Conservation (phyloP, 2,888 invertebrate genomes). For the Odontothrips loti region DNA sequence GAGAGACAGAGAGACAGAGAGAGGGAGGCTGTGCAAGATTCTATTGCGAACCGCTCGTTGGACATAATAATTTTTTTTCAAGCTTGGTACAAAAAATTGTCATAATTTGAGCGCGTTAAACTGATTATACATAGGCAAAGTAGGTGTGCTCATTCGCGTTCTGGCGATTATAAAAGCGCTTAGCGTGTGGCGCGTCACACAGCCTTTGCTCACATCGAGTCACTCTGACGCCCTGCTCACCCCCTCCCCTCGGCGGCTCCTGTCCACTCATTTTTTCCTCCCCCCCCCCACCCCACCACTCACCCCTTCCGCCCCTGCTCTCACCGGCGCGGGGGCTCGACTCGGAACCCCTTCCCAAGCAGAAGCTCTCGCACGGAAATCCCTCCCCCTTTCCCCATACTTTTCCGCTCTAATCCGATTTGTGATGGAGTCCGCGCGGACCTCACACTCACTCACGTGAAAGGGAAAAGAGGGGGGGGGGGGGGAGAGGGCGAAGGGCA, state of each 20-base stretch:
- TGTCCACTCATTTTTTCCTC: too few species aligned
- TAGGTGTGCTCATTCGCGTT: too few species aligned
- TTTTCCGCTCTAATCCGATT: conserved; percentile 22
- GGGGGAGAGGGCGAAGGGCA: neutral
- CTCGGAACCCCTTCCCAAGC: neutral
- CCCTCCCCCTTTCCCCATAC: neutral
- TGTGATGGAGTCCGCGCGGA: neutral
- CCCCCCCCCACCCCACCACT: neutral
- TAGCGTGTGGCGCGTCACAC: too few species aligned
- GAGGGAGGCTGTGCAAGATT: too few species aligned
- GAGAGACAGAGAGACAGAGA: too few species aligned
- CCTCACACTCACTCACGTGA: neutral
- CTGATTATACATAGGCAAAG: too few species aligned
- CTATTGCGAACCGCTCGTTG: too few species aligned
- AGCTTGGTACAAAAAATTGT: too few species aligned
- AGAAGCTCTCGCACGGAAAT: neutral
- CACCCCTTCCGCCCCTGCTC: neutral
- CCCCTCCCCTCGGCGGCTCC: neutral
- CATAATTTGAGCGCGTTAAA: too few species aligned
- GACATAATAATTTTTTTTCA: too few species aligned
- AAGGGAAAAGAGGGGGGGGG: neutral
- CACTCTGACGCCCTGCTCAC: neutral
- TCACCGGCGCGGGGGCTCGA: neutral
- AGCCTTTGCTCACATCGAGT: too few species aligned
- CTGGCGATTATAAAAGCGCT: too few species aligned